These are phyloP conservation scores for Hyperoplus immaculatus DNA, from an alignment of 2,797 vertebrate species.

Conservation along the genomic window DNA sequence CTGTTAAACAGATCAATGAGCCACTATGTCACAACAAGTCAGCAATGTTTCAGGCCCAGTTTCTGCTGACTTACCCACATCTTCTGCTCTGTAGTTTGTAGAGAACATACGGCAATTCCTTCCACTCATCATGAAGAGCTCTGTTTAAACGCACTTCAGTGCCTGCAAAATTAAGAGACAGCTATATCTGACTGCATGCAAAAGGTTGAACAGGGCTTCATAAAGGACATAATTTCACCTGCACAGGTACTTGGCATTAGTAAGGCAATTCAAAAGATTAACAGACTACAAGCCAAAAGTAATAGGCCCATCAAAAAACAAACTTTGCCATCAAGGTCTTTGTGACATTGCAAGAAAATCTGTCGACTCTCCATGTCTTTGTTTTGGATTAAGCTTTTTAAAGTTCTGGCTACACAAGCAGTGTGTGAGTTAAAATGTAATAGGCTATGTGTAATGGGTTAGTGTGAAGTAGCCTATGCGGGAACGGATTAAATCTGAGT, in stretches of 20 bases:
- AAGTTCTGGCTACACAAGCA: conserved; percentile 16
- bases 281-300: conserved; percentile 11
- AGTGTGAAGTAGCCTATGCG: conserved; percentile 21
- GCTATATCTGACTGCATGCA: neutral
- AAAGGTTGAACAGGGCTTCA: neutral
- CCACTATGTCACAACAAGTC: conserved; percentile 46
- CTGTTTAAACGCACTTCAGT: conserved; percentile 9
- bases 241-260: conserved; percentile 19
- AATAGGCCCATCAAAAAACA: conserved; percentile 26
- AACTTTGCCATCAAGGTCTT: conserved; percentile 53
- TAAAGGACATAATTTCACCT: conserved; percentile 13
- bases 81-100: conserved; percentile 72
- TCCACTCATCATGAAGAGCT: conserved; percentile 80
- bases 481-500: conserved; percentile 32
- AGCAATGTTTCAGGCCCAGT: conserved; percentile 26
- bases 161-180: conserved; percentile 32
- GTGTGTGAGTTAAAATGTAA: conserved; percentile 16
- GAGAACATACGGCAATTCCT: conserved; percentile 67
- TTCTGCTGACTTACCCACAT: conserved; percentile 80
- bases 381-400: conserved; percentile 45
- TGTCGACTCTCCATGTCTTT: conserved; percentile 28
- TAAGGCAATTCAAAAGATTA: conserved; percentile 51
- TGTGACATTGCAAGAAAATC: conserved; percentile 54
- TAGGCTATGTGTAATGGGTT: conserved; percentile 5
- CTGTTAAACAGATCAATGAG: conserved; percentile 51